These are phyloP conservation scores for Stigmatopora argus DNA, from an alignment of 2,113 vertebrate genomes.

Conservation along the genomic window DNA sequence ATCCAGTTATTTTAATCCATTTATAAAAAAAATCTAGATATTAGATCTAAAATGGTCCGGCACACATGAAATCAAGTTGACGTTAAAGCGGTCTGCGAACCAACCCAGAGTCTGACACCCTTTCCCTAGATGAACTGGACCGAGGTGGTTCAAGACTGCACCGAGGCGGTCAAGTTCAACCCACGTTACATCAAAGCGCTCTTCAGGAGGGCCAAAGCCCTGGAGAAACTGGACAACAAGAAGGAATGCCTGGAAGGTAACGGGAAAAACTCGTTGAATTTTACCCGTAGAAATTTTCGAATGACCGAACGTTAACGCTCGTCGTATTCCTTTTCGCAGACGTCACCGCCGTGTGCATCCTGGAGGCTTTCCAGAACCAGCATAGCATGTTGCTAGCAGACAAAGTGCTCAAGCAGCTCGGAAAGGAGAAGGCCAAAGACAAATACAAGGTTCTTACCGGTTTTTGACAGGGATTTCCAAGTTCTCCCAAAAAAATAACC, in stretches of 20 bases:
- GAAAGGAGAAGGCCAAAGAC: constrained; percentile 98
- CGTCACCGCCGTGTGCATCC: constrained; percentile 96
- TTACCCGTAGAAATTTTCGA: not conserved
- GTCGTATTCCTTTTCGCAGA: constrained; percentile 64
- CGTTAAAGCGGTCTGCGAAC: no score
- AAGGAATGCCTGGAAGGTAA: constrained; percentile 96
- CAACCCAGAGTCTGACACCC: no score
- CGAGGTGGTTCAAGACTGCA: constrained; percentile 92
- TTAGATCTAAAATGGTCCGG: no score
- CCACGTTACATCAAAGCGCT: constrained; percentile 96
- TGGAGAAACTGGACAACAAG: constrained; percentile 93
- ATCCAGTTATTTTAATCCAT: no score
- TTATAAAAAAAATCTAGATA: no score
- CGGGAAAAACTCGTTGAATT: not conserved
- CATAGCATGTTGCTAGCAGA: constrained; percentile 97
- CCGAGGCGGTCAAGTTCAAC: constrained; percentile 89
- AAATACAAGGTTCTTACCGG: constrained; percentile 87
- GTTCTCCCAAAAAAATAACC: not conserved
- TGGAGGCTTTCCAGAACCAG: constrained; percentile 98
- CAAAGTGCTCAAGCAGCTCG: constrained; percentile 95
- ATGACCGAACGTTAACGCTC: not conserved
- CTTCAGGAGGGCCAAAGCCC: constrained; percentile 93
- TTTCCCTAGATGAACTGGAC: constrained; percentile 85
- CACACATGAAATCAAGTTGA: no score
- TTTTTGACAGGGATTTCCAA: not conserved